A percentile compares a stretch with the other conserved stretches of the same genome.
Evolutionary conservation across 1,140 invertebrate species (phyloP).

Genomic region (Coelopa frigida): DNA sequence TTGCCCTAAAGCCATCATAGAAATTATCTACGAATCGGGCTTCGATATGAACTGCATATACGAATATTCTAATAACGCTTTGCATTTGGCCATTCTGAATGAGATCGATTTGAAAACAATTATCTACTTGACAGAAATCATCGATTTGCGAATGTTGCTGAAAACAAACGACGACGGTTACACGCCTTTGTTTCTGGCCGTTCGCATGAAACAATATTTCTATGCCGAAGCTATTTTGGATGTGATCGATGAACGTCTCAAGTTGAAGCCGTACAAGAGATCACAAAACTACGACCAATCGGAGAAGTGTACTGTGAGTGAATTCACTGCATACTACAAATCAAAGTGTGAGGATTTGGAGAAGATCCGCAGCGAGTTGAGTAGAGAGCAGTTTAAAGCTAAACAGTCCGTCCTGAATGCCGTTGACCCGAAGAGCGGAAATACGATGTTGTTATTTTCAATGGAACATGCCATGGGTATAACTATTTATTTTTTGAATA

Average conservation of each 20-base stretch:
- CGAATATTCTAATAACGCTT: constrained; percentile 26
- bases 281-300: too few species aligned
- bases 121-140: constrained; percentile 18
- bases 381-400: neutral
- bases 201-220: constrained; percentile 28
- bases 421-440: constrained; percentile 25
- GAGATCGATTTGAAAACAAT: constrained; percentile 24
- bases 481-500: neutral
- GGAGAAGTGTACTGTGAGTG: too few species aligned
- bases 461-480: constrained; percentile 27
- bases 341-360: too few species aligned
- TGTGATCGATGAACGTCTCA: constrained; percentile 23
- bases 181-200: constrained; percentile 29
- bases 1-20: constrained; percentile 20
- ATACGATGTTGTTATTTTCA: constrained; percentile 31
- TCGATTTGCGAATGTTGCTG: constrained; percentile 28
- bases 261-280: constrained; percentile 4
- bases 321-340: constrained; percentile 29
- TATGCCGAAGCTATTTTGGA: constrained; percentile 29
- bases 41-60: constrained; percentile 24
- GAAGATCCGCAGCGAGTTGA: neutral
- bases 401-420: constrained; percentile 26
- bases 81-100: constrained; percentile 34
- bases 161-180: constrained; percentile 36
- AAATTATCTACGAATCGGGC: constrained; percentile 17